These are phyloP conservation scores for Ophioderma brevispina DNA, from an alignment of 35 echinoderm and acorn worm genomes.

Conservation along the genomic window DNA sequence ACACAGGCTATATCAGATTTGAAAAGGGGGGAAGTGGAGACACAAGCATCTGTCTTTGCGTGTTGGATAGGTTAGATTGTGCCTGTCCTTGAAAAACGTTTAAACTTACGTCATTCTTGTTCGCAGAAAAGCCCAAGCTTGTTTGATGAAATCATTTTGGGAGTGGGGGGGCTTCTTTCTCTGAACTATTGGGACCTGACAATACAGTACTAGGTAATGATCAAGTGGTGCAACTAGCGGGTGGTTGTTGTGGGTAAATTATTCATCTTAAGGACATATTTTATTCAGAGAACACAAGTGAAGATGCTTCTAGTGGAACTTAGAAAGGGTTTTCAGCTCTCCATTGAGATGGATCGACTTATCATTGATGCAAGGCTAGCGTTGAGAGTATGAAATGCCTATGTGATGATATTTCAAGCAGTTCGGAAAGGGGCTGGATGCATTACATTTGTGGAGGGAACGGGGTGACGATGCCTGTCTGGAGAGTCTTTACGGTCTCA, in stretches of 20 bases:
- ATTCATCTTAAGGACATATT: background rate
- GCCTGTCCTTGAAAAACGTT: background rate
- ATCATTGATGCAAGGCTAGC: background rate
- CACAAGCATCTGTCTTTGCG: background rate
- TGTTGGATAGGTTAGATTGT: background rate
- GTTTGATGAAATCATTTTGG: background rate
- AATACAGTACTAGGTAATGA: background rate
- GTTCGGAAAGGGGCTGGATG: background rate
- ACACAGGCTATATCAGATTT: background rate
- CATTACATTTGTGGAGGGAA: background rate
- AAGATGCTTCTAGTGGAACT: background rate
- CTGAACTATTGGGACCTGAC: background rate
- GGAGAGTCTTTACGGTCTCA: background rate
- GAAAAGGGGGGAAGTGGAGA: background rate
- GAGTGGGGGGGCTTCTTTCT: background rate
- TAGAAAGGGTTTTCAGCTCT: background rate
- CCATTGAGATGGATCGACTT: background rate
- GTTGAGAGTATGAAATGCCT: background rate
- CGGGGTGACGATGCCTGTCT: background rate
- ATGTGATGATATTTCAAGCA: background rate
- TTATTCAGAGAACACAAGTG: background rate
- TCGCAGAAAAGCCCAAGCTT: background rate
- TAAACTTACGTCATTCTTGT: background rate
- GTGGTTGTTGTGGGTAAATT: too few relatives aligned
- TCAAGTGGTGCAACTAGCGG: background rate